Evolutionary conservation across 2,113 vertebrate species (phyloP).

Genomic region (Oenanthe melanoleuca): DNA sequence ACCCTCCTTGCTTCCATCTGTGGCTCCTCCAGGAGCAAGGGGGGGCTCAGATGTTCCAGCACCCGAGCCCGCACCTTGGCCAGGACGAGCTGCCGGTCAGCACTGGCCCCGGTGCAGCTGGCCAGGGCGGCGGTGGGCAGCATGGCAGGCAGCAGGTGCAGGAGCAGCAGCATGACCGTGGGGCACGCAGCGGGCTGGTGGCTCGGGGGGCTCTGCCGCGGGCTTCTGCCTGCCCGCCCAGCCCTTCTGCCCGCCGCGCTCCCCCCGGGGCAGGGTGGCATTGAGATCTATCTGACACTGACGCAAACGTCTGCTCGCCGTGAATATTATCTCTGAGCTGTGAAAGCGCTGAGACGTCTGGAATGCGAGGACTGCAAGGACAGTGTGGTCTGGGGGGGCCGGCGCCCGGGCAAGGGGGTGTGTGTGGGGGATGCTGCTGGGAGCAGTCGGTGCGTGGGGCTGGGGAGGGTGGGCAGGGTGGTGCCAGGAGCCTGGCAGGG

Average conservation of each 20-base stretch:
- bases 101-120: slow-evolving; percentile 35
- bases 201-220: not conserved
- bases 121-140: slow-evolving; percentile 1
- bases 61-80: slow-evolving; percentile 74
- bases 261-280: slow-evolving; percentile 52
- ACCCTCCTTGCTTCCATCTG: slow-evolving; percentile 49
- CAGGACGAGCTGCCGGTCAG: slow-evolving; percentile 71
- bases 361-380: slow-evolving; percentile 71
- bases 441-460: rapidly evolving
- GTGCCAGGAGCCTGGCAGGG: not conserved
- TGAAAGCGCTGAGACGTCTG: slow-evolving; percentile 69
- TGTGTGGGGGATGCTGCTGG: not conserved
- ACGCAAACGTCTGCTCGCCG: slow-evolving; percentile 68
- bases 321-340: slow-evolving; percentile 74
- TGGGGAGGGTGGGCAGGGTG: not conserved
- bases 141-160: slow-evolving; percentile 65
- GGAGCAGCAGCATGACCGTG: slow-evolving; percentile 58
- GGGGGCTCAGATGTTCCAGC: slow-evolving; percentile 73
- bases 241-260: not conserved
- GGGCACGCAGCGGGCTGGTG: not conserved
- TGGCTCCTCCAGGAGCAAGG: not conserved
- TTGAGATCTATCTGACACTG: slow-evolving; percentile 75
- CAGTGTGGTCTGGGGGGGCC: slow-evolving; percentile 12
- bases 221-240: not conserved
- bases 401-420: not conserved